Evolutionary conservation across 2,797 vertebrate species (phyloP).

Genomic region (Diceros bicornis): DNA sequence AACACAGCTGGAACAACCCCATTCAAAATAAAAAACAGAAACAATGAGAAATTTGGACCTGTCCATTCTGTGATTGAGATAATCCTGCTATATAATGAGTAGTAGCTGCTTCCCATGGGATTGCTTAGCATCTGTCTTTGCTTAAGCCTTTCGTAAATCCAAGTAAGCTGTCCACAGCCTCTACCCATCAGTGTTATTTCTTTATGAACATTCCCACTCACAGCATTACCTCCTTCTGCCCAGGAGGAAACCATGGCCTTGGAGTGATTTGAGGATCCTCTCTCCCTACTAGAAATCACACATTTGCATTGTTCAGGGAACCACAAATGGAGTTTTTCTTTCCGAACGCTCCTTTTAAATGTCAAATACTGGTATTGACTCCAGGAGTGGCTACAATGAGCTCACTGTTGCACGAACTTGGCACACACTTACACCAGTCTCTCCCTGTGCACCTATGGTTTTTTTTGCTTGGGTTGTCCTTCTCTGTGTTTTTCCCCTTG

Average conservation of each 20-base stretch:
- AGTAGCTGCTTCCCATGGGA: background rate
- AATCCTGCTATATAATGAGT: background rate
- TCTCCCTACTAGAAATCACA: background rate
- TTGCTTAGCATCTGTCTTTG: background rate
- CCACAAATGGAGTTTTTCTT: background rate
- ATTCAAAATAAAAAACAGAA: too few relatives aligned
- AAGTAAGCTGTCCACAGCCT: background rate
- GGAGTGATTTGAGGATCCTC: background rate
- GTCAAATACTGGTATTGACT: background rate
- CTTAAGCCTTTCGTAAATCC: background rate
- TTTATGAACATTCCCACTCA: background rate
- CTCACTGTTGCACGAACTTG: accelerated
- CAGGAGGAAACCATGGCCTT: background rate
- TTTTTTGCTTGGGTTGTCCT: background rate
- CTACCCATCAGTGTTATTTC: background rate
- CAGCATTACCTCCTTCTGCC: background rate
- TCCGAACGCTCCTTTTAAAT: background rate
- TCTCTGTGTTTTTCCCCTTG: background rate
- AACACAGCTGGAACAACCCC: too few relatives aligned
- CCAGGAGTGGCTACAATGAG: too few relatives aligned
- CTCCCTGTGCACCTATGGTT: background rate
- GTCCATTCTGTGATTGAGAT: background rate
- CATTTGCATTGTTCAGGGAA: background rate
- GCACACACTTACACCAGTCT: too few relatives aligned
- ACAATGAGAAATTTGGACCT: background rate